phyloP scores from a whole-genome alignment of 2,113 vertebrate genomes.

The Calonectris borealis region DNA sequence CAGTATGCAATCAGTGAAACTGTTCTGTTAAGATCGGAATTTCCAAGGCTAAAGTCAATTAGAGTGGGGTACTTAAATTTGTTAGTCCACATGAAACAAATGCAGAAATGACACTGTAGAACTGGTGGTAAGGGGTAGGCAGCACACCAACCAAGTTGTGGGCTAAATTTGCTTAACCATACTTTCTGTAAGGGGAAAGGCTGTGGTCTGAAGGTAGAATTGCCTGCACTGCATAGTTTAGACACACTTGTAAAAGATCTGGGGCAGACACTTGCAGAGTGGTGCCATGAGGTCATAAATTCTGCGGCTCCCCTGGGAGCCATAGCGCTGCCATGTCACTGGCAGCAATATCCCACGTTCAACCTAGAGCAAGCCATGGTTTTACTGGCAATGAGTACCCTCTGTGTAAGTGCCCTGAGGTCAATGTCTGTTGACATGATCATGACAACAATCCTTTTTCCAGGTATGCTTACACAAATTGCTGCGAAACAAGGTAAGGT shows the following conservation, averaged over 20 bases:
- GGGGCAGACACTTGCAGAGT: not conserved
- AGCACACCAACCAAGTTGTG: not conserved
- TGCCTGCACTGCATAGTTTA: not conserved
- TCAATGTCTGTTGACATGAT: not conserved
- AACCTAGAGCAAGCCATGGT: not conserved
- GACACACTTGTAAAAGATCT: not conserved
- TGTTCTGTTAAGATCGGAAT: not conserved
- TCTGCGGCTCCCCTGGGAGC: not conserved
- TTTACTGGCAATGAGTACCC: not conserved
- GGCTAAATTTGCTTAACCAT: not conserved
- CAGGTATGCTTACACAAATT: not conserved
- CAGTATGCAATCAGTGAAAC: constrained; percentile 10
- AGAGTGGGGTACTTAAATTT: not conserved
- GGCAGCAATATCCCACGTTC: not conserved
- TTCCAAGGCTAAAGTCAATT: not conserved
- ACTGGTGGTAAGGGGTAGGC: not conserved
- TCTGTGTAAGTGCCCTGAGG: not conserved
- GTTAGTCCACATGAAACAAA: not conserved
- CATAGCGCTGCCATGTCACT: not conserved
- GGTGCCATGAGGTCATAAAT: not conserved
- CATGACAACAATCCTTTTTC: not conserved
- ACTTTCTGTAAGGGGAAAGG: not conserved
- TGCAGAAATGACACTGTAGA: not conserved
- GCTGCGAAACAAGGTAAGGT: not conserved
- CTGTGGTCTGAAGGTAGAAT: not conserved